Percentiles rank a stretch among this genome's conserved stretches.
phyloP scores from a whole-genome alignment of 2,113 vertebrate species.

The Cephalophus harveyi region DNA sequence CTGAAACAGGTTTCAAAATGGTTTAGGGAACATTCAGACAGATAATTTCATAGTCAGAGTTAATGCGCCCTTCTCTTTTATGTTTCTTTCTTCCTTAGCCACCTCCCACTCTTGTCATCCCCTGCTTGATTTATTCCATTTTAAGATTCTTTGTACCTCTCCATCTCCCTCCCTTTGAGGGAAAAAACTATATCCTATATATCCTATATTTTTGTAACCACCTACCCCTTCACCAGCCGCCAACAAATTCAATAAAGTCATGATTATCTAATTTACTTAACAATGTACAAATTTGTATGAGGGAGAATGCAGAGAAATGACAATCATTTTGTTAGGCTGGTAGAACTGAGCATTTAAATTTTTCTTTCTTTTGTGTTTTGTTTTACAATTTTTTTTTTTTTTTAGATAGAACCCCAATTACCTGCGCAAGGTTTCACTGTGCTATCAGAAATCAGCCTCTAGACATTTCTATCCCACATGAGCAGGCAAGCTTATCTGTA shows the following conservation, averaged over 20 bases:
- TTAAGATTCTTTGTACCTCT: not conserved
- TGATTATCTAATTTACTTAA: not conserved
- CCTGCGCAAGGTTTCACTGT: not conserved
- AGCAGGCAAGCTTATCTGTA: constrained; percentile 1
- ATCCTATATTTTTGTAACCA: not conserved
- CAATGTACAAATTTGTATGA: not conserved
- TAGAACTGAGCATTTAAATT: not conserved
- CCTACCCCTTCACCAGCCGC: not conserved
- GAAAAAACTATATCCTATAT: not conserved
- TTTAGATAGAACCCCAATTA: not conserved
- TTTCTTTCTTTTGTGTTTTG: not conserved
- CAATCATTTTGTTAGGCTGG: not conserved
- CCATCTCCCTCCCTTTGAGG: not conserved
- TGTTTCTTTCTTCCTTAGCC: not conserved
- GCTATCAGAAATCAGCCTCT: not conserved
- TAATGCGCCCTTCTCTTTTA: not conserved
- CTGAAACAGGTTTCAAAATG: not conserved
- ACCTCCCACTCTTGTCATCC: not conserved
- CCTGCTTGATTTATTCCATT: not conserved
- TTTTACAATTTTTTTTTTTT: not conserved
- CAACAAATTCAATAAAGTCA: not conserved
- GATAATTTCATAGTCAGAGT: not conserved
- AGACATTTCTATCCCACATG: not conserved
- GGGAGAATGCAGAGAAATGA: not conserved
- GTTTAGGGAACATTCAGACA: not conserved